These are phyloP conservation scores for Nestor notabilis DNA, from an alignment of 2,113 vertebrate genomes.

Conservation along the genomic window DNA sequence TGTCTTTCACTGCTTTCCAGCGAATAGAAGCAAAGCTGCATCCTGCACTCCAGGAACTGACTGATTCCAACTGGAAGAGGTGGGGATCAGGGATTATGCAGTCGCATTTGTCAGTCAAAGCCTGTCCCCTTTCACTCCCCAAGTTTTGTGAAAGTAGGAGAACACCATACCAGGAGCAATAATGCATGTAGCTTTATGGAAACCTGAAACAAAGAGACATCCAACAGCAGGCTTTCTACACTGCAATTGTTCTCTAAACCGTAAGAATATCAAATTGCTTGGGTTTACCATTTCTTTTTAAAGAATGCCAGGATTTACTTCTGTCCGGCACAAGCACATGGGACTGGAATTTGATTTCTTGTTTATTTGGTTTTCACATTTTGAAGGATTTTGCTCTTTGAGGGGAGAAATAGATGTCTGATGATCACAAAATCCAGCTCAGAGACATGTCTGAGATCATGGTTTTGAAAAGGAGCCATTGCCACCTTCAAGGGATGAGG, in stretches of 20 bases:
- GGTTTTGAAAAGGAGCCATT: slow-evolving; percentile 8
- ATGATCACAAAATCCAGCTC: slow-evolving; percentile 25
- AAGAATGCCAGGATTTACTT: background rate
- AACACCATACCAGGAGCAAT: background rate
- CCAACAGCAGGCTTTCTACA: background rate
- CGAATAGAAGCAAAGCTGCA: background rate
- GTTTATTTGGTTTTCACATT: background rate
- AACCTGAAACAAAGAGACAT: background rate
- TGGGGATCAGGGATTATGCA: background rate
- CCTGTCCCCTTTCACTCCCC: background rate
- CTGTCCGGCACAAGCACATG: background rate
- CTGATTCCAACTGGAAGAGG: background rate
- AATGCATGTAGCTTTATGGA: background rate
- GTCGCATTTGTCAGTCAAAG: background rate
- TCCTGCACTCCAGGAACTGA: background rate
- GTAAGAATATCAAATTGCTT: background rate
- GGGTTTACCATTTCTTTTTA: background rate
- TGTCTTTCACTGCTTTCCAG: background rate
- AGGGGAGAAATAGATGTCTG: background rate
- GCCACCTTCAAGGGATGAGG: slow-evolving; percentile 4
- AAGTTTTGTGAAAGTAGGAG: background rate
- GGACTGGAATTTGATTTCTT: slow-evolving; percentile 7
- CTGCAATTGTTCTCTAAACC: background rate
- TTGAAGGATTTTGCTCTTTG: slow-evolving; percentile 20
- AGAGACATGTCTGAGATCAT: slow-evolving; percentile 29